Percentiles rank a stretch among this genome's conserved stretches.
Conservation (phyloP, 1,140 invertebrate species). For the Sinella curviseta region DNA sequence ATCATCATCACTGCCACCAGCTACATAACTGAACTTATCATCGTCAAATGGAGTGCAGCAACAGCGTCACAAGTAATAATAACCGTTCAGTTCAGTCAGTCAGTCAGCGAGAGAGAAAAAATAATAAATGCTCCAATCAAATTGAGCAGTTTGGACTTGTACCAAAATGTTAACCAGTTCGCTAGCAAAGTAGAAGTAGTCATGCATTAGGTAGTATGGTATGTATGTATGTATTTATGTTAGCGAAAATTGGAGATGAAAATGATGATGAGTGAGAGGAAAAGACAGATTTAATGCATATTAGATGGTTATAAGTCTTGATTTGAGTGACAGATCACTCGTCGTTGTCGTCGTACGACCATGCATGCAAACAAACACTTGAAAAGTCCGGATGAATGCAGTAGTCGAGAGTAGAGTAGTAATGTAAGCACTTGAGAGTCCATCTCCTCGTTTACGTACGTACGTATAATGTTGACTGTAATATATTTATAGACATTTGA, state of each 20-base stretch:
- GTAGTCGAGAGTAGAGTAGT: no score
- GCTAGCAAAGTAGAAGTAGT: neutral
- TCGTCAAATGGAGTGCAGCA: neutral
- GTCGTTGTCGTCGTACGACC: no score
- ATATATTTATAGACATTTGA: no score
- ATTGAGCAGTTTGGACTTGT: neutral
- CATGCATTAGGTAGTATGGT: no score
- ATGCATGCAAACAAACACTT: no score
- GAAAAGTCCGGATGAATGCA: no score
- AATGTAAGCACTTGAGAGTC: no score
- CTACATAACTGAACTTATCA: neutral
- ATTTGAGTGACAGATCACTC: slow-evolving; percentile 9
- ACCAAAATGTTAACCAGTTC: slow-evolving; percentile 8
- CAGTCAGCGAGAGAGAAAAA: neutral
- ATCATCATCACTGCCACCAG: neutral
- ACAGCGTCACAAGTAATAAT: neutral
- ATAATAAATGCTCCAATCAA: neutral
- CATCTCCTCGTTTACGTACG: no score
- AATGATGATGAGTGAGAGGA: neutral
- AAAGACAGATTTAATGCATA: neutral
- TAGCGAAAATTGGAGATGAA: no score
- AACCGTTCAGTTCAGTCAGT: no score
- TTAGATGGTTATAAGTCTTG: neutral
- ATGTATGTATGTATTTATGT: no score
- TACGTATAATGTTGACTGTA: no score